phyloP scores from a whole-genome alignment of 2,113 vertebrate genomes.

The Acrocephalus arundinaceus region DNA sequence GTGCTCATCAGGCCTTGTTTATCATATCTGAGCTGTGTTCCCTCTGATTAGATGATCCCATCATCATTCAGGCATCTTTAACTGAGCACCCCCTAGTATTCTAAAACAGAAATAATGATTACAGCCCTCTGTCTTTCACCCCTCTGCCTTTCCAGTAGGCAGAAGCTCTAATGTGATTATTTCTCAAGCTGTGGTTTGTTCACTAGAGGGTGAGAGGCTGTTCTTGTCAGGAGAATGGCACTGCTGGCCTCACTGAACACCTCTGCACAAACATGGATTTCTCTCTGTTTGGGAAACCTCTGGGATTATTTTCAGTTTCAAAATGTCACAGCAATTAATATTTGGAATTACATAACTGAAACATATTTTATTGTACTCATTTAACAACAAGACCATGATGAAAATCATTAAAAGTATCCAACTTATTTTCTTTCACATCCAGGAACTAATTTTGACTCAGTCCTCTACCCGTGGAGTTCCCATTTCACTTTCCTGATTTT shows the following conservation, averaged over 20 bases:
- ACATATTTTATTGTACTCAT: neutral
- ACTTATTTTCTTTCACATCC: neutral
- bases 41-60: neutral
- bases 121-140: neutral
- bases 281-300: neutral
- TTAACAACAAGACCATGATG: neutral
- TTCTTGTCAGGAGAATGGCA: rapidly evolving
- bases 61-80: neutral
- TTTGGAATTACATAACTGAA: neutral
- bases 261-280: neutral
- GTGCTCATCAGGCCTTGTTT: neutral
- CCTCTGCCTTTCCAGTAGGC: neutral
- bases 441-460: neutral
- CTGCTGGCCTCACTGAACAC: neutral
- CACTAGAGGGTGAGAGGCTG: neutral
- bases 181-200: neutral
- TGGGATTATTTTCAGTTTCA: neutral
- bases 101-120: neutral
- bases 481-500: neutral
- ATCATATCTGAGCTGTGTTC: neutral
- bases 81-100: neutral
- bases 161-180: neutral
- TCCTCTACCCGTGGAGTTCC: neutral
- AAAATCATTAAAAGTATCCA: neutral
- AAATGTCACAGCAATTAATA: neutral